These are phyloP conservation scores for Agrypnia vestita DNA, from an alignment of 1,140 invertebrate genomes.

Conservation along the genomic window DNA sequence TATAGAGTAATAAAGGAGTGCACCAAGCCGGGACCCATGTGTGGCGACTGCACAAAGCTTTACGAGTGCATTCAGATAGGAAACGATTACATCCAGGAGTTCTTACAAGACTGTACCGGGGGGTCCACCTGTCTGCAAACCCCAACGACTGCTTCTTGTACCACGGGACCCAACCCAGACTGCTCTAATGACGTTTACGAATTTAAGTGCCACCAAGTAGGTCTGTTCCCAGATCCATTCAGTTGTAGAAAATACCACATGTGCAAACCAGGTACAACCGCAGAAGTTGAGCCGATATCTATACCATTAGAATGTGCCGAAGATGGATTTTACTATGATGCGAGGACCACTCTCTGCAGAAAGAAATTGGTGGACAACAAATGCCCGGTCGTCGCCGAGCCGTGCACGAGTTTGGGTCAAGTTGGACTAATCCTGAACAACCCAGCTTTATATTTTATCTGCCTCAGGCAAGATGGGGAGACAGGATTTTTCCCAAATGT, in stretches of 20 bases:
- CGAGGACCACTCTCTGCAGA: slow-evolving; percentile 7
- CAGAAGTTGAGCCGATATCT: too few species aligned
- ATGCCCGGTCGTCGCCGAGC: not conserved
- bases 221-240: slow-evolving; percentile 49
- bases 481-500: slow-evolving; percentile 21
- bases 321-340: slow-evolving; percentile 42
- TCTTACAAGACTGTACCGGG: not conserved
- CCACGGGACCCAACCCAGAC: slow-evolving; percentile 24
- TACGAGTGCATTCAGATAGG: slow-evolving; percentile 27
- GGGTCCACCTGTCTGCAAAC: slow-evolving; percentile 18
- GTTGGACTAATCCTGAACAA: slow-evolving; percentile 1
- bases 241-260: too few species aligned
- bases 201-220: slow-evolving; percentile 53
- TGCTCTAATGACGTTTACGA: slow-evolving; percentile 24
- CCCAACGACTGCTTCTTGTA: slow-evolving; percentile 21
- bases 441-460: slow-evolving; percentile 46
- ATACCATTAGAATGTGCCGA: not conserved
- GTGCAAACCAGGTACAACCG: too few species aligned
- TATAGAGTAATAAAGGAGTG: not conserved
- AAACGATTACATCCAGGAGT: not conserved
- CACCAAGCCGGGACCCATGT: slow-evolving; percentile 42
- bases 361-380: not conserved
- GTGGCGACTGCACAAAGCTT: slow-evolving; percentile 25
- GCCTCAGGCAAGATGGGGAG: not conserved
- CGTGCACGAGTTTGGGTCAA: not conserved